Conservation (phyloP, 1,140 invertebrate genomes). For the Apis florea region DNA sequence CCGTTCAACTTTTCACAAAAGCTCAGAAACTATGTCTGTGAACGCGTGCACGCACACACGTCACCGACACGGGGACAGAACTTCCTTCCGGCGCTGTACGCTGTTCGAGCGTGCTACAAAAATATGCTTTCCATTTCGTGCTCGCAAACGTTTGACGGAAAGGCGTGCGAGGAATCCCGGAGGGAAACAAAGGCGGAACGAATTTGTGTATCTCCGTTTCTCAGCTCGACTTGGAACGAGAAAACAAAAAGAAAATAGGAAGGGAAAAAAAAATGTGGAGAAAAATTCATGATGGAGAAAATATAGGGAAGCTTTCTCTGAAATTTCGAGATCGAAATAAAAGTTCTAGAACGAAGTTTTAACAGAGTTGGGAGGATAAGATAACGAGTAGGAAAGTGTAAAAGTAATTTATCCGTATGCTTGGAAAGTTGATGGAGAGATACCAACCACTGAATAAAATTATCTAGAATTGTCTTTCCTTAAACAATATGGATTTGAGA, state of each 20-base stretch:
- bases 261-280: too few species aligned
- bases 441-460: too few species aligned
- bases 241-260: not conserved
- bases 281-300: not conserved
- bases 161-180: not conserved
- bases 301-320: not conserved
- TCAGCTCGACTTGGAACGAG: not conserved
- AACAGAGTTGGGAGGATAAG: not conserved
- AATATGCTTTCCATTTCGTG: not conserved
- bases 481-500: too few species aligned
- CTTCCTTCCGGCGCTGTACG: not conserved
- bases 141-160: not conserved
- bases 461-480: too few species aligned
- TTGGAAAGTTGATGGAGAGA: not conserved
- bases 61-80: too few species aligned
- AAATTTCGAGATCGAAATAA: not conserved
- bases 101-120: not conserved
- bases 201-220: not conserved
- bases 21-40: not conserved
- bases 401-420: not conserved
- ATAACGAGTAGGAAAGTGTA: not conserved
- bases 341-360: not conserved
- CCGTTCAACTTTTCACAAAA: slow-evolving; percentile 17
- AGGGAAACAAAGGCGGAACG: not conserved
- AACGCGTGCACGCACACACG: not conserved